These are phyloP conservation scores for Protodeltote pygarga DNA, from an alignment of 2,888 invertebrate genomes.

Conservation along the genomic window DNA sequence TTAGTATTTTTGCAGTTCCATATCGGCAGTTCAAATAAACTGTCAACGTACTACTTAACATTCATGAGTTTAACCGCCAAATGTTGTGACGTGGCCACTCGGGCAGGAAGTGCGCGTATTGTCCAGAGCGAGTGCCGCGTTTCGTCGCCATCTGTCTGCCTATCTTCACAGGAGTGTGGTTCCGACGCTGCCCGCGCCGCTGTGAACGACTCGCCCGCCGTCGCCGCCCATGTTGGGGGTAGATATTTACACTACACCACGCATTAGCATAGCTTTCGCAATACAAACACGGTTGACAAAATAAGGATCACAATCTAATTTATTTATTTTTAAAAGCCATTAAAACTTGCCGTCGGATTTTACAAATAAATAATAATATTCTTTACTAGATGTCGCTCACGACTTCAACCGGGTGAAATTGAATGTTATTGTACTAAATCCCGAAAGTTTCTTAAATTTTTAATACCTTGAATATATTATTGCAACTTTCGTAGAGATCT, in stretches of 20 bases:
- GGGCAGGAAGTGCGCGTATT: slow-evolving; percentile 22
- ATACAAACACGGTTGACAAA: slow-evolving; percentile 4
- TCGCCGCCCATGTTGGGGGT: background rate
- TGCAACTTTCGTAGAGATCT: no score
- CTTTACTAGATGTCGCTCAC: no score
- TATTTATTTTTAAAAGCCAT: no score
- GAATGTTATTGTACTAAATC: no score
- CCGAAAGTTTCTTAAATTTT: no score
- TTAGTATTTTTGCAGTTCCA: slow-evolving; percentile 6
- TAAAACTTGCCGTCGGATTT: no score
- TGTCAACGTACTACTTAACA: slow-evolving; percentile 18
- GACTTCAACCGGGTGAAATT: no score
- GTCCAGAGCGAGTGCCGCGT: background rate
- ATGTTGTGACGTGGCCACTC: slow-evolving; percentile 8
- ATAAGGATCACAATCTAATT: background rate
- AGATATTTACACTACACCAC: slow-evolving; percentile 25
- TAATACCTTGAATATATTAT: no score
- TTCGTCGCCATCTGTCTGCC: slow-evolving; percentile 12
- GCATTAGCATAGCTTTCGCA: slow-evolving; percentile 17
- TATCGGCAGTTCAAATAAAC: slow-evolving; percentile 14
- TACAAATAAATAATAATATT: no score
- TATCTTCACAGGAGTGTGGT: slow-evolving; percentile 2
- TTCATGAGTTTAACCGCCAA: slow-evolving; percentile 19
- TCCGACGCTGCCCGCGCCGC: slow-evolving; percentile 1
- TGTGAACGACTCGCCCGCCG: background rate